Base-by-base conservation (phyloP, 2,888 invertebrate genomes). In the Pyrocoelia pectoralis region DNA sequence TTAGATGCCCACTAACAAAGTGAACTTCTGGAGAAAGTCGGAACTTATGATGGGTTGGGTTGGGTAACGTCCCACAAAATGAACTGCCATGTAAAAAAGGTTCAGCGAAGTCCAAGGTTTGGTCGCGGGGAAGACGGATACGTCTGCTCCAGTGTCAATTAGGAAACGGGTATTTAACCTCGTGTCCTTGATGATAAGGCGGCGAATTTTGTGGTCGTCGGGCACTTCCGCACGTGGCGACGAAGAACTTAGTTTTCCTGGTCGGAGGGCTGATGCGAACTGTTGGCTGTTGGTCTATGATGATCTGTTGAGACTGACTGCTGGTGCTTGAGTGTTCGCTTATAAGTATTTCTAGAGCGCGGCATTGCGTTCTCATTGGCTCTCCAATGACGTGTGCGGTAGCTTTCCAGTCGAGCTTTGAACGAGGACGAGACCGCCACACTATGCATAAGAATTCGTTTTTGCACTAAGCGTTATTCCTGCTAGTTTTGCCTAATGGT, bases 71-170 rank as follows among this genome's bases (percentile, higher is more conserved):
- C 40, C 2, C 40, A 40, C 40, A 40, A n/a, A 4, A 40, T 40
- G 40, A n/a, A n/a, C 24, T 24, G 6, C 24, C n/a, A n/a, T n/a
- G n/a, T 24, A 24, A 3, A 24, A 3, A 6, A 24, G 3, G 24
- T 24, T 24, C 24, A 4, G 40, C 40, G 40, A 13, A 4, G 13
- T 40, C n/a, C 3, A 6, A n/a, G 8, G 13, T 13, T 40, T 40
- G n/a, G 40, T 5, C 13, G 8, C 40, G n/a, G 40, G 40, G 8
- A 40, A 40, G 40, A 40, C 40, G 40, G 40, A 40, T 13, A 40
- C 40, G 40, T 40, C 40, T 2, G 40, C 40, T 40, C 40, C 40
- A 6, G 40, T 40, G n/a, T 40, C 40, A 12, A 40, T n/a, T 40
- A 40, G 6, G 24, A 40, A 40, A 6, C 40, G n/a, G 40, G 40